Base-by-base conservation (phyloP, 2,888 invertebrate species). In the Rhamphomyia laevipes region DNA sequence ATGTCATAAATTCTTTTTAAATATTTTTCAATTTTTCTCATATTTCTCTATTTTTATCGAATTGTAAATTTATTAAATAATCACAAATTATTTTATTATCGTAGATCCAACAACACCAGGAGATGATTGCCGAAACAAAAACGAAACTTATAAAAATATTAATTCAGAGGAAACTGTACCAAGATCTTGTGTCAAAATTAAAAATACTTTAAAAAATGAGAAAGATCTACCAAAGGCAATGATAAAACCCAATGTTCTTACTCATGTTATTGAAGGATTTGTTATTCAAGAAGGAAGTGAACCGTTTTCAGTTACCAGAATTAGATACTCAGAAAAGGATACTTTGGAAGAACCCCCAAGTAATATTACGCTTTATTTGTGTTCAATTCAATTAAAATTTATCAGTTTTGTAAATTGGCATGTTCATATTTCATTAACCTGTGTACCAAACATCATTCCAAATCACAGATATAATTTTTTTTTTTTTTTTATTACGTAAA, bases 181-280 rank as follows among this genome's bases (percentile, higher is more conserved):
- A n/a, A 35, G n/a, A 35, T n/a, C 35, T 5, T 13, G 35, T 35
- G n/a, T 35, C n/a, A n/a, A 13, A 35, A n/a, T 35, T 6, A 42
- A 42, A 42, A 21, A n/a, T 27, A 10, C 23, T 50, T 58, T 55
- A 21, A 62, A 63, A 45, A 53, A 57, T 61, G 73, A 65, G 50
- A 69, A 62, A 47, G 67, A 63, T 65, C 74, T 87, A 35, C 88
- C 88, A 16, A 89, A 90, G 67, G 93, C 92, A 2, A 86, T 93
- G 82, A 92, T 94, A 13, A 94, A 93, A 66, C 94, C 94, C 0
- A 92, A 93, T 64, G 90, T 96, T 9, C 73, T 96, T 46, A 95
- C 95, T 0, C 96, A 96, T 66, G 91, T 95, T 21, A 95, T 96
- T 54, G 95, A 94, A 66, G 95, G 94, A 46, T 95, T 92, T 68